Conservation (phyloP, 2,888 invertebrate genomes). For the Cistogaster globosa region DNA sequence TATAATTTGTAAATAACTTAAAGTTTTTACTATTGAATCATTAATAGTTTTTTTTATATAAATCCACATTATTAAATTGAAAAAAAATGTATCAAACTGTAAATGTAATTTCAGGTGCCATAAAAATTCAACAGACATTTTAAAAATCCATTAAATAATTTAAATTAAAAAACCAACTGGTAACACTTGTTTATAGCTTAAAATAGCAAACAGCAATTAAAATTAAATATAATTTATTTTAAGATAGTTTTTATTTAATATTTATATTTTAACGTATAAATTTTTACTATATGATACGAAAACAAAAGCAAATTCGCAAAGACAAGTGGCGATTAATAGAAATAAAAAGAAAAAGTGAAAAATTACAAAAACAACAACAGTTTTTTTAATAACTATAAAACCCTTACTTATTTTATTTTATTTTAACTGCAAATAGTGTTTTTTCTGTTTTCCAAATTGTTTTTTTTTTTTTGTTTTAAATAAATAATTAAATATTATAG, state of each 20-base stretch:
- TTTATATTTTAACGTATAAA: slow-evolving; percentile 7
- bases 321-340: neutral
- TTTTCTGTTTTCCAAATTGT: slow-evolving; percentile 1
- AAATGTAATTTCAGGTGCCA: too few species aligned
- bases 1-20: too few species aligned
- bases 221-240: slow-evolving; percentile 14
- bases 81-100: too few species aligned
- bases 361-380: neutral
- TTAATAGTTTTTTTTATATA: too few species aligned
- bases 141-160: too few species aligned
- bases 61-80: too few species aligned
- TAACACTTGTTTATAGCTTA: too few species aligned
- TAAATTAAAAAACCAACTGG: too few species aligned
- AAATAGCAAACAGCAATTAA: slow-evolving; percentile 8
- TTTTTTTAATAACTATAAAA: slow-evolving; percentile 19
- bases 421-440: neutral
- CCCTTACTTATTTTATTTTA: neutral
- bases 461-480: slow-evolving; percentile 5
- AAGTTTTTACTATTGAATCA: too few species aligned
- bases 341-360: too few species aligned
- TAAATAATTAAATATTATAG: slow-evolving; percentile 18
- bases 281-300: neutral
- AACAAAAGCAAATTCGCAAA: slow-evolving; percentile 18
- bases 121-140: neutral
- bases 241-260: neutral